Percentiles rank a stretch among this genome's conserved stretches.
Evolutionary conservation across 2,888 invertebrate species (phyloP).

Genomic region (Glaucopsyche alexis): DNA sequence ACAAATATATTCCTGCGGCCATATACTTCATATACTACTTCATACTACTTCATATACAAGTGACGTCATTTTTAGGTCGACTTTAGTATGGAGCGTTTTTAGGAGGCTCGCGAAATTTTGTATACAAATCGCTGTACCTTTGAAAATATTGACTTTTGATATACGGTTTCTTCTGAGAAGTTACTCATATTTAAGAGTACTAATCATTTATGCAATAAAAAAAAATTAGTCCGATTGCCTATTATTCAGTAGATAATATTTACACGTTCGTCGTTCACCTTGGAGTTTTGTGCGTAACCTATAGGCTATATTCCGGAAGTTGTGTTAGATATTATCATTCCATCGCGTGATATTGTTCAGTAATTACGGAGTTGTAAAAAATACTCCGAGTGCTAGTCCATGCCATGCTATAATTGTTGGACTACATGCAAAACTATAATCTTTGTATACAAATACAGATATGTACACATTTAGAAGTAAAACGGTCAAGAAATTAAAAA

Average conservation of each 20-base stretch:
- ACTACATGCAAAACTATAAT: slow-evolving; percentile 37
- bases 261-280: background rate
- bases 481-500: background rate
- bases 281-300: background rate
- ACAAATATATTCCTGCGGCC: too few species aligned
- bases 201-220: too few species aligned
- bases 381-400: slow-evolving; percentile 26
- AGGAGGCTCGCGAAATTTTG: too few species aligned
- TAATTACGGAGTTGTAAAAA: slow-evolving; percentile 37
- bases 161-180: too few species aligned
- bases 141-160: too few species aligned
- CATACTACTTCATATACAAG: too few species aligned
- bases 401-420: slow-evolving; percentile 31
- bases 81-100: too few species aligned
- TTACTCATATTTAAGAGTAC: too few species aligned
- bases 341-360: slow-evolving; percentile 37
- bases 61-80: too few species aligned
- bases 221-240: too few species aligned
- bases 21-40: too few species aligned
- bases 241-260: background rate
- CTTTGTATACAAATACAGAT: slow-evolving; percentile 28
- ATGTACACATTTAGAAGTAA: background rate
- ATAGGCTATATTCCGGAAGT: slow-evolving; percentile 7
- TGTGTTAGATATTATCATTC: slow-evolving; percentile 27
- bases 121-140: too few species aligned